phyloP scores from a whole-genome alignment of 1,140 invertebrate species.

The Drosophila pachea region DNA sequence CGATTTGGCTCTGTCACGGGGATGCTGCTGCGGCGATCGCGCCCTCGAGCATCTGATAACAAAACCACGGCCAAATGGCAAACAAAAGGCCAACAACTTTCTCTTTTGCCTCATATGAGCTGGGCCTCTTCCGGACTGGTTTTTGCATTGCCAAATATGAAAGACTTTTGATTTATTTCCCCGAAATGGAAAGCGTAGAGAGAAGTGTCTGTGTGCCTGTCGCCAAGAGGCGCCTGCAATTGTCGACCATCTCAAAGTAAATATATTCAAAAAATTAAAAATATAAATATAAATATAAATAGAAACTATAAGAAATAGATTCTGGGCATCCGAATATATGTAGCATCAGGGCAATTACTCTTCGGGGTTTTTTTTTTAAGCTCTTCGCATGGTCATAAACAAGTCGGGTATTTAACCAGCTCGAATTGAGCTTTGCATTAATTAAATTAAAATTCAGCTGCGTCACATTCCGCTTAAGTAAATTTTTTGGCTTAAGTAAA shows the following conservation, averaged over 20 bases:
- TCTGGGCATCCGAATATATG: background rate
- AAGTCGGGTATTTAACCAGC: background rate
- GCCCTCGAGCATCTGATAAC: constrained; percentile 74
- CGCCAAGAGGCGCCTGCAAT: constrained; percentile 57
- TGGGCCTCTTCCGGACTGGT: constrained; percentile 20
- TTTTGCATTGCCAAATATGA: constrained; percentile 59
- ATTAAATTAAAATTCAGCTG: constrained; percentile 14
- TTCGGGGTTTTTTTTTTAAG: background rate
- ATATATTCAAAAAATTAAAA: background rate
- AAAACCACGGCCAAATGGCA: constrained; percentile 70
- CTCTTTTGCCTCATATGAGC: constrained; percentile 60
- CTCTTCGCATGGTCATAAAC: background rate
- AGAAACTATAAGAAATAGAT: background rate
- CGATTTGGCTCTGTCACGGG: constrained; percentile 18
- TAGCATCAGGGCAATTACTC: too few relatives aligned
- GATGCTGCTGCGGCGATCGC: constrained; percentile 55
- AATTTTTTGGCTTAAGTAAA: background rate
- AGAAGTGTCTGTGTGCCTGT: constrained; percentile 34
- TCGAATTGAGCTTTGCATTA: constrained; percentile 16
- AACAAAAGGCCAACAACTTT: constrained; percentile 72
- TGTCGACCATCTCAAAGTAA: background rate
- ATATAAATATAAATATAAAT: background rate
- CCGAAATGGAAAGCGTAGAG: constrained; percentile 8
- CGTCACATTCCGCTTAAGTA: constrained; percentile 8
- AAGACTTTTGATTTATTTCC: constrained; percentile 67